Percentiles rank a stretch among this genome's conserved stretches.
Evolutionary conservation across 2,797 vertebrate genomes (phyloP).

Genomic region (Astyanax mexicanus): DNA sequence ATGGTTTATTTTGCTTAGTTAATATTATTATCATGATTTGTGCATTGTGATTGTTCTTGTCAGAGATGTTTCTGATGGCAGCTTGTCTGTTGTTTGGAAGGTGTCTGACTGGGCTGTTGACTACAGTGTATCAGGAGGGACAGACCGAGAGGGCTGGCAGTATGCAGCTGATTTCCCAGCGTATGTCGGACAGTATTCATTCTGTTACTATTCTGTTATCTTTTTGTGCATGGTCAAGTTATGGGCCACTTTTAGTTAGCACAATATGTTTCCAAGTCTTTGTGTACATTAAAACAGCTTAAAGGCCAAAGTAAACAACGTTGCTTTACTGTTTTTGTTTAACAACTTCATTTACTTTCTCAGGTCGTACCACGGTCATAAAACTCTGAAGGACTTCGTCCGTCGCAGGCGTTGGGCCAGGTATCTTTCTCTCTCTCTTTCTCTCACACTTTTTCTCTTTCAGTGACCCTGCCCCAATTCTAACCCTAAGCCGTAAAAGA

Average conservation of each 20-base stretch:
- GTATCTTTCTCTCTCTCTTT: constrained; percentile 68
- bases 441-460: background rate
- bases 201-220: background rate
- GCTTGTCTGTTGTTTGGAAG: constrained; percentile 69
- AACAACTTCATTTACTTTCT: constrained; percentile 42
- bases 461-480: too few species aligned
- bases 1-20: too few species aligned
- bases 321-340: constrained; percentile 27
- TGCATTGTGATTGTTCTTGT: background rate
- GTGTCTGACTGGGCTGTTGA: constrained; percentile 93
- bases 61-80: background rate
- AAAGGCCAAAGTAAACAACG: background rate
- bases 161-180: constrained; percentile 95
- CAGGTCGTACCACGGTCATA: constrained; percentile 94
- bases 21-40: background rate
- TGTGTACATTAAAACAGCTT: background rate
- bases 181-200: constrained; percentile 73
- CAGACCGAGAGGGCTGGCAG: constrained; percentile 96
- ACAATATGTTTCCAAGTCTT: too few species aligned
- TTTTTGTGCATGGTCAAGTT: background rate
- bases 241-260: too few species aligned
- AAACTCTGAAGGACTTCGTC: constrained; percentile 98
- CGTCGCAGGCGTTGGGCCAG: constrained; percentile 95
- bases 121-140: constrained; percentile 85
- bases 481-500: too few species aligned